Conservation (phyloP, 2,888 invertebrate species). For the Hoplodrina blanda region DNA sequence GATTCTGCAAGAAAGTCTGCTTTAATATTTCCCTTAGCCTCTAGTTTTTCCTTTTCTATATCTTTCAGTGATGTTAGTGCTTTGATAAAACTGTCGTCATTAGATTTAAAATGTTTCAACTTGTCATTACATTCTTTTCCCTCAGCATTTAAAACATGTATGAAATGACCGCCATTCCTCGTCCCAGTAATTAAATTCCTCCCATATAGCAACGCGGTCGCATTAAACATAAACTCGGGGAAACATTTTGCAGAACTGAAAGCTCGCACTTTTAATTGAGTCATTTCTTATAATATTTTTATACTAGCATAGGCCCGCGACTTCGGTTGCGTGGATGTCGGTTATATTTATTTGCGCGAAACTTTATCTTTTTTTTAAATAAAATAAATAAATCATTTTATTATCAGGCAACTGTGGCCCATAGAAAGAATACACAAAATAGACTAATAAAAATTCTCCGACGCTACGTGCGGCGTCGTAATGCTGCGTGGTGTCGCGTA, state of each 20-base stretch:
- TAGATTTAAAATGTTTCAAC: slow-evolving; percentile 19
- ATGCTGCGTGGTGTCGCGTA: no score
- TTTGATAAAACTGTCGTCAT: slow-evolving; percentile 37
- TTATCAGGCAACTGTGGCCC: no score
- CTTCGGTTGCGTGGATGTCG: no score
- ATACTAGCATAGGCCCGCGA: neutral
- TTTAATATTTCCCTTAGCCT: neutral
- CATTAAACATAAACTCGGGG: slow-evolving; percentile 28
- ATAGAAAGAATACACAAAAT: no score
- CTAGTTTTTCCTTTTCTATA: slow-evolving; percentile 5
- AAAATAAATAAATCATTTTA: no score
- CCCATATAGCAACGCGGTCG: slow-evolving; percentile 30
- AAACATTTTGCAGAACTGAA: slow-evolving; percentile 52
- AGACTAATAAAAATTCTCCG: no score
- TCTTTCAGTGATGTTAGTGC: slow-evolving; percentile 1
- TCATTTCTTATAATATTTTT: slow-evolving; percentile 39
- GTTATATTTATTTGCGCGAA: no score
- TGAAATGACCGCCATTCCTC: slow-evolving; percentile 27
- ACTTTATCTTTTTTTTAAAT: no score
- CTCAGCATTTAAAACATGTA: slow-evolving; percentile 42
- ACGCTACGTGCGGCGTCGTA: no score
- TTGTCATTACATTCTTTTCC: slow-evolving; percentile 23
- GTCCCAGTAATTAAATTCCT: slow-evolving; percentile 53
- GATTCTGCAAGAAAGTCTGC: slow-evolving; percentile 12
- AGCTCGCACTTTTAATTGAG: slow-evolving; percentile 51